Evolutionary conservation across 2,113 vertebrate genomes (phyloP).

Genomic region (Tragulus kanchil): DNA sequence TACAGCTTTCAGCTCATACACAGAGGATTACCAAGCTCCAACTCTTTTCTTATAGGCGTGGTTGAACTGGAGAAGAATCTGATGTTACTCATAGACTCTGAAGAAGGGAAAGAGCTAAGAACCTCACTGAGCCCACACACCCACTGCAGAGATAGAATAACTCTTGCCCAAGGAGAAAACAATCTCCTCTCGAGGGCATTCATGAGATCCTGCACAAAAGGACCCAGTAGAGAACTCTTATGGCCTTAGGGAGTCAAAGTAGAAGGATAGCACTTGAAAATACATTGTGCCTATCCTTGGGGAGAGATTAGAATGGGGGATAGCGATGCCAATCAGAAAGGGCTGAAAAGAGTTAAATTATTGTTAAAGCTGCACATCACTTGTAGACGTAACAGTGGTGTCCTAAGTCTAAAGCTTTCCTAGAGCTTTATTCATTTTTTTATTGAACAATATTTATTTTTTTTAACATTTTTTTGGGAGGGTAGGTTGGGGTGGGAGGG

Average conservation of each 20-base stretch:
- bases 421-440: neutral
- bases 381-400: neutral
- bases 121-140: fast-evolving
- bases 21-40: neutral
- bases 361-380: neutral
- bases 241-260: neutral
- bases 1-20: neutral
- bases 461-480: no score
- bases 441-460: neutral
- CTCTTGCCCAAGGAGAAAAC: neutral
- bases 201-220: fast-evolving
- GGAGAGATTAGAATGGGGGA: neutral
- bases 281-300: neutral
- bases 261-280: neutral
- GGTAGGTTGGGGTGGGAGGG: no score
- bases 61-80: neutral
- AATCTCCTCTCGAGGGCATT: no score
- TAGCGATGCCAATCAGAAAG: neutral
- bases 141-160: neutral
- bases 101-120: neutral
- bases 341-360: neutral
- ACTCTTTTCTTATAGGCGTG: neutral
- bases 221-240: neutral
- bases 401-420: neutral
- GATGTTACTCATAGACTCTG: neutral